Conservation (phyloP, 2,113 vertebrate species). For the Amphiprion percula region DNA sequence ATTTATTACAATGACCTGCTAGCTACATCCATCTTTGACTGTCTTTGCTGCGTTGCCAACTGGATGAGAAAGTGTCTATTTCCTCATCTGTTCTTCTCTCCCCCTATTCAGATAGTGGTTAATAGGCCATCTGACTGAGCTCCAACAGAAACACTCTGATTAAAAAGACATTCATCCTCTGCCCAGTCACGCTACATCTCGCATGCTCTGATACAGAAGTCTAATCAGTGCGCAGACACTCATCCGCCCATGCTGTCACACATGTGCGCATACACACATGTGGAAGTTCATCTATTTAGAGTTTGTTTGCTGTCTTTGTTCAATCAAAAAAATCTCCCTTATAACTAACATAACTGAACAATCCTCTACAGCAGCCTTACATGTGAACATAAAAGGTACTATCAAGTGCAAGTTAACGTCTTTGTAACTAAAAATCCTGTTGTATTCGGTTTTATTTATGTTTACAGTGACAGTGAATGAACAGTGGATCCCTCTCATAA, state of each 20-base stretch:
- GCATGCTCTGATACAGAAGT: constrained; percentile 47
- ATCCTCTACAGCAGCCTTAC: constrained; percentile 1
- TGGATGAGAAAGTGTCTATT: constrained; percentile 63
- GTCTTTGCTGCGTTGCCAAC: constrained; percentile 46
- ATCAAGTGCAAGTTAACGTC: background rate
- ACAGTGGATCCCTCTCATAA: constrained; percentile 34
- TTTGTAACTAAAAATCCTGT: too few relatives aligned
- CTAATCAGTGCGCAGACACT: constrained; percentile 36
- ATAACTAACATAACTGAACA: background rate
- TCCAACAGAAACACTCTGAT: constrained; percentile 78
- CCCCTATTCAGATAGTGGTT: constrained; percentile 56
- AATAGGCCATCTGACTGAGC: constrained; percentile 62
- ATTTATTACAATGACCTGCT: constrained; percentile 70
- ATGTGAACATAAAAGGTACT: background rate
- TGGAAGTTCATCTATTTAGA: background rate
- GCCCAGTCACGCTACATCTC: constrained; percentile 45
- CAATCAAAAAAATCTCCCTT: constrained; percentile 12
- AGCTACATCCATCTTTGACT: constrained; percentile 43
- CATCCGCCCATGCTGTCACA: constrained; percentile 31
- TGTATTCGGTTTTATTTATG: background rate
- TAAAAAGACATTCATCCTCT: constrained; percentile 72
- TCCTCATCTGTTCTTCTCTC: constrained; percentile 55
- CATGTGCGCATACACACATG: constrained; percentile 4
- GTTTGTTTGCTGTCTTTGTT: constrained; percentile 24
- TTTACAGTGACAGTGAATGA: constrained; percentile 4